Conservation (phyloP, 1,140 invertebrate genomes). For the Heliconius hermathena region DNA sequence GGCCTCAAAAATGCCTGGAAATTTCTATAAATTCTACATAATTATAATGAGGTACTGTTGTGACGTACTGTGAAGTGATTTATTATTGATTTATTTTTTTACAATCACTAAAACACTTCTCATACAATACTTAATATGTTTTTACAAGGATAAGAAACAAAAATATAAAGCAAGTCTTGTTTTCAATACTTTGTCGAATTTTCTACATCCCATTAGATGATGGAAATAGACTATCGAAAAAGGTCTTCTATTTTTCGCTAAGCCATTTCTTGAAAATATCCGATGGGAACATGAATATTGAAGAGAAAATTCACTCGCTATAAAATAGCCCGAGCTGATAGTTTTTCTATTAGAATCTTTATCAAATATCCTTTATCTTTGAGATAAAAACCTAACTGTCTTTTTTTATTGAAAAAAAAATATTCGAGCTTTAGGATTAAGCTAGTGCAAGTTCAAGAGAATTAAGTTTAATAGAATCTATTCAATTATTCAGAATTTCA, state of each 20-base stretch:
- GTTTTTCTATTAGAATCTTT: constrained; percentile 26
- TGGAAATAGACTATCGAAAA: constrained; percentile 27
- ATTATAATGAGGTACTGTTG: no score
- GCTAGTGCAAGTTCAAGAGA: neutral
- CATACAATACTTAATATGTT: neutral
- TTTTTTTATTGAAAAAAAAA: neutral
- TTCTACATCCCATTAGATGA: constrained; percentile 37
- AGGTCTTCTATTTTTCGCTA: neutral
- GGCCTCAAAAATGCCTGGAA: no score
- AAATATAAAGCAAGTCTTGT: neutral
- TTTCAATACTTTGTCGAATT: constrained; percentile 24
- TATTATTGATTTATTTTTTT: no score
- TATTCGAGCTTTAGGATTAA: neutral
- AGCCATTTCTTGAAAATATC: constrained; percentile 26
- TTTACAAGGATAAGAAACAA: neutral
- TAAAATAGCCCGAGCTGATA: constrained; percentile 30
- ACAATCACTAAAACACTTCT: neutral
- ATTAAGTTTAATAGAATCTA: neutral
- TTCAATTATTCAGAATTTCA: no score
- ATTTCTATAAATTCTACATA: no score
- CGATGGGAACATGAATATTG: constrained; percentile 15
- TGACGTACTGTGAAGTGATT: no score
- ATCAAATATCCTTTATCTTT: constrained; percentile 23
- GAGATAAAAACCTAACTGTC: constrained; percentile 6
- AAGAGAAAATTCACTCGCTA: constrained; percentile 19